These are phyloP conservation scores for honey bee (Apis mellifera) DNA, from an alignment of 1,140 invertebrate genomes.

Conservation along the genomic window DNA sequence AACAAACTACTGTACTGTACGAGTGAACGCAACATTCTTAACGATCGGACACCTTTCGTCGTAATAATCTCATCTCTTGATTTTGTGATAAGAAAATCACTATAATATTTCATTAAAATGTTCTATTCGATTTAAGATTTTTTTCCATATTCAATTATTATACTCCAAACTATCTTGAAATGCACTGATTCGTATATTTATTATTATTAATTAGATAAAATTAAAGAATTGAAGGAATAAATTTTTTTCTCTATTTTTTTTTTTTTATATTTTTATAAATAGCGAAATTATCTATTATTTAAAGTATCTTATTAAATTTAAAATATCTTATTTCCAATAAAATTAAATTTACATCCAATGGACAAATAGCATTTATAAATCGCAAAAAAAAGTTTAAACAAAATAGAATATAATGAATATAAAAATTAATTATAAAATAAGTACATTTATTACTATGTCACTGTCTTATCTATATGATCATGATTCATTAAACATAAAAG, in stretches of 20 bases:
- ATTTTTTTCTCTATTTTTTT: no score
- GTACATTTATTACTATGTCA: background rate
- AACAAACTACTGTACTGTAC: slow-evolving; percentile 13
- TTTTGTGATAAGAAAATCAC: slow-evolving; percentile 53
- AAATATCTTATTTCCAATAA: no score
- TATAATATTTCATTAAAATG: background rate
- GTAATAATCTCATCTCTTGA: slow-evolving; percentile 26
- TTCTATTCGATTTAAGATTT: background rate
- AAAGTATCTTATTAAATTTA: no score
- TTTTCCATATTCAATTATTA: background rate
- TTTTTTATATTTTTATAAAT: background rate
- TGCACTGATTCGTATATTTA: background rate
- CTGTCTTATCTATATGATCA: slow-evolving; percentile 36
- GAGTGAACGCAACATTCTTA: slow-evolving; percentile 49
- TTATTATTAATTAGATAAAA: background rate
- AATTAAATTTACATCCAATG: no score
- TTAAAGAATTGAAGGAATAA: background rate
- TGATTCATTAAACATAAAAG: slow-evolving; percentile 24
- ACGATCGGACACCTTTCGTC: slow-evolving; percentile 40
- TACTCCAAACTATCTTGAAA: background rate
- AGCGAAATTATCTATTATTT: background rate
- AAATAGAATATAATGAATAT: background rate
- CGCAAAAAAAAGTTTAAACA: background rate
- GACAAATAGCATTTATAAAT: no score
- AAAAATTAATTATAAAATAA: background rate